Base-by-base conservation (phyloP, 37 sponge, comb jelly and placozoan species). In the Ianthella basta region DNA sequence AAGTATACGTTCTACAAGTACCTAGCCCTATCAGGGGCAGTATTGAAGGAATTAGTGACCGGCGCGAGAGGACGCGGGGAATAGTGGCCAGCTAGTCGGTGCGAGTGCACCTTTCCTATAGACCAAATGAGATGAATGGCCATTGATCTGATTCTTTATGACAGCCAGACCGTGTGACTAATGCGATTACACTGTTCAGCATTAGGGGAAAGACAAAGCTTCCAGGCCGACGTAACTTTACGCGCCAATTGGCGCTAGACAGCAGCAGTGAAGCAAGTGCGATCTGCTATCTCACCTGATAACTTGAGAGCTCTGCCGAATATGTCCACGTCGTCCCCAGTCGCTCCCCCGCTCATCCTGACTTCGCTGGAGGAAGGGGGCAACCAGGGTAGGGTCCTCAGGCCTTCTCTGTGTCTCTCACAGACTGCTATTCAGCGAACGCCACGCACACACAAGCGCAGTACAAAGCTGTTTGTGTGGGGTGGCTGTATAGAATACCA, bases 221-320 rank as follows among this genome's bases (percentile, higher is more conserved):
- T 29, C 27, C 5, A 12, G 4, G 29, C 14, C 14, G 29, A 27
- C 64, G 64, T 12, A 61, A 27, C 29, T 61, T 27, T 61, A 61
- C 4, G 29, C 64, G 29, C 29, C 64, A 61, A 44, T 10, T 8
- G 50, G 50, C 50, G 6, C 50, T 44, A 44, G 50, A n/a, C 50
- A 44, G 50, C 50, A 44, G 6, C 50, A 44, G 50, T 44, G 50
- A 44, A 61, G 64, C 29, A 61, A 5, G 64, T 10, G 5, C 24
- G 29, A 12, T n/a, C 12, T n/a, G 64, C 29, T 4, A n/a, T 4
- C 73, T 82, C 41, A 90, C 94, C 83, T 0, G 89, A 33, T 1
- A 94, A 55, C 34, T 59, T 65, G 20, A 94, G 83, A 63, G 81
- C 86, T 24, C 80, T 87, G 21, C 94, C 94, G 70, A 90, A 94